phyloP scores from a whole-genome alignment of 1,140 invertebrate species.

The Psilanteris sp. region DNA sequence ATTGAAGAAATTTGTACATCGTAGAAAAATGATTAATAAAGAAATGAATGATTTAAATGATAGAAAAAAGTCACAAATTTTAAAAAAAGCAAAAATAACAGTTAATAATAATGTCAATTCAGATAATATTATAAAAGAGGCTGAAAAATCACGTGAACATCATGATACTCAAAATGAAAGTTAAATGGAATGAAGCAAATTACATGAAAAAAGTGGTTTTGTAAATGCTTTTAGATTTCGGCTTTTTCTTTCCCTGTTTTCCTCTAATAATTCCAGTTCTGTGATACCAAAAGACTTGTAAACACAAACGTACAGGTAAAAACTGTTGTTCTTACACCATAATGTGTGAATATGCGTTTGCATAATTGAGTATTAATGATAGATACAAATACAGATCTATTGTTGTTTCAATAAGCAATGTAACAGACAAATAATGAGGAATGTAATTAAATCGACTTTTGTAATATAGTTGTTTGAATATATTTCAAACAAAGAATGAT shows the following conservation, averaged over 20 bases:
- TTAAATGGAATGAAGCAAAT: slow-evolving; percentile 23
- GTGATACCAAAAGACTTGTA: slow-evolving; percentile 68
- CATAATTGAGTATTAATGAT: slow-evolving; percentile 13
- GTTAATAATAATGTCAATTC: slow-evolving; percentile 51
- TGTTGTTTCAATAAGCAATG: slow-evolving; percentile 4
- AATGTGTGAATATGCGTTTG: slow-evolving; percentile 16
- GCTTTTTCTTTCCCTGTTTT: slow-evolving; percentile 40
- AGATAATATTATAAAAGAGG: slow-evolving; percentile 29
- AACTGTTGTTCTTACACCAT: slow-evolving; percentile 29
- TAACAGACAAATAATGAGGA: slow-evolving; percentile 5
- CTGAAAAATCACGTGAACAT: slow-evolving; percentile 27
- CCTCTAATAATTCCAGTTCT: slow-evolving; percentile 60
- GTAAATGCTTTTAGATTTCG: slow-evolving; percentile 46
- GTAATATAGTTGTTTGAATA: too few relatives aligned
- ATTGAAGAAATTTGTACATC: slow-evolving; percentile 71
- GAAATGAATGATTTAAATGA: slow-evolving; percentile 6
- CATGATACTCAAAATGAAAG: slow-evolving; percentile 13
- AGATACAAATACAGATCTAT: neutral
- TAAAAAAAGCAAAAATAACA: slow-evolving; percentile 46
- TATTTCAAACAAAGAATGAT: slow-evolving; percentile 9
- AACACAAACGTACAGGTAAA: slow-evolving; percentile 26
- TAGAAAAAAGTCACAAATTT: slow-evolving; percentile 32
- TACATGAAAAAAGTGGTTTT: slow-evolving; percentile 28
- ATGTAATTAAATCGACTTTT: too few relatives aligned
- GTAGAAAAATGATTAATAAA: slow-evolving; percentile 61